Evolutionary conservation across 2,888 invertebrate species (phyloP).

Genomic region (Branchipolynoe longqiensis): DNA sequence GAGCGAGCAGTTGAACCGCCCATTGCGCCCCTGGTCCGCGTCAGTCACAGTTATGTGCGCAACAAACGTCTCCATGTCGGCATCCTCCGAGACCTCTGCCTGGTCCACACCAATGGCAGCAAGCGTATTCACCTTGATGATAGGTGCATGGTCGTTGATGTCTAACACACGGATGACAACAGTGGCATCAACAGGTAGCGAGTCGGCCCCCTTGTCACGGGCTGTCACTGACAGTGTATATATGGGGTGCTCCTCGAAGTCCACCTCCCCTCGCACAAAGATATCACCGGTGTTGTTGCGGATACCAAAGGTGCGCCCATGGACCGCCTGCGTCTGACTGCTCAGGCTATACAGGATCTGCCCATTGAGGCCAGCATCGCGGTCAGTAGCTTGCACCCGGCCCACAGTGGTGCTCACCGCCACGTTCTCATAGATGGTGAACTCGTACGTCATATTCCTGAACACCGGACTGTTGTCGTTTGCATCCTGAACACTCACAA

Average conservation of each 20-base stretch:
- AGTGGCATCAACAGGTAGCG: constrained; percentile 65
- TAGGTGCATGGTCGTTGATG: constrained; percentile 67
- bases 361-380: constrained; percentile 67
- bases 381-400: constrained; percentile 66
- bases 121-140: constrained; percentile 66
- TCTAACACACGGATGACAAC: constrained; percentile 66
- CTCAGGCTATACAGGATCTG: constrained; percentile 67
- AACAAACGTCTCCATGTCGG: constrained; percentile 51
- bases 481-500: constrained; percentile 65
- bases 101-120: constrained; percentile 52
- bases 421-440: constrained; percentile 64
- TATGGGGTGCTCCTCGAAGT: constrained; percentile 63
- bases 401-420: constrained; percentile 59
- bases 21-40: constrained; percentile 64
- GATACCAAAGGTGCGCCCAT: constrained; percentile 66
- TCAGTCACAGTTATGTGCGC: constrained; percentile 62
- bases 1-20: constrained; percentile 64
- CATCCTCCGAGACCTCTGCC: constrained; percentile 62
- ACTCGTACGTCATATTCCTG: constrained; percentile 64
- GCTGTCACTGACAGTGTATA: constrained; percentile 66
- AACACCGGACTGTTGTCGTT: constrained; percentile 67
- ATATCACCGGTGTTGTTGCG: constrained; percentile 65
- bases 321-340: constrained; percentile 61
- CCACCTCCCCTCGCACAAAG: constrained; percentile 62
- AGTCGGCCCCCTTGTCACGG: constrained; percentile 65